Percentiles rank a stretch among this genome's conserved stretches.
These are phyloP conservation scores for Antheraea yamamai DNA, from an alignment of 2,888 invertebrate species.

Conservation along the genomic window DNA sequence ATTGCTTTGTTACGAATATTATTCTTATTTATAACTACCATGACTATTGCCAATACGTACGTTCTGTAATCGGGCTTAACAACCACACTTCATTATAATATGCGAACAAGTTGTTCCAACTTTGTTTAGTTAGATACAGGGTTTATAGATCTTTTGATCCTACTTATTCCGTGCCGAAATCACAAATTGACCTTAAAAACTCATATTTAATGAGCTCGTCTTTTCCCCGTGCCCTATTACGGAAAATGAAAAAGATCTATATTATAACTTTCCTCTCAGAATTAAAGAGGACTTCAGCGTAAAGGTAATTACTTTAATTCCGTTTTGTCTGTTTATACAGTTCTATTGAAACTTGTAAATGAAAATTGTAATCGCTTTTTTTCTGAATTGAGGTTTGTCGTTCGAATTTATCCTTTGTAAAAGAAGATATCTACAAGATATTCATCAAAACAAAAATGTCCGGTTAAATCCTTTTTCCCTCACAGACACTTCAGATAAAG, in stretches of 20 bases:
- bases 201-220: constrained; percentile 20
- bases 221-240: constrained; percentile 15
- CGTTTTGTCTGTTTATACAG: constrained; percentile 9
- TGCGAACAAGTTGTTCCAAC: constrained; percentile 21
- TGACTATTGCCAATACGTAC: constrained; percentile 35
- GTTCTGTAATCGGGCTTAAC: constrained; percentile 36
- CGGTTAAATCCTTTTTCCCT: constrained; percentile 16
- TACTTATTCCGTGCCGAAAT: constrained; percentile 16
- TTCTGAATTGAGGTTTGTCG: not conserved
- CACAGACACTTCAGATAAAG: constrained; percentile 19
- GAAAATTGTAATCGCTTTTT: constrained; percentile 1
- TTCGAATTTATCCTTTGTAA: not conserved
- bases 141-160: constrained; percentile 24
- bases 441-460: constrained; percentile 16
- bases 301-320: constrained; percentile 11
- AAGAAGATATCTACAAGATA: constrained; percentile 7
- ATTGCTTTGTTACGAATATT: constrained; percentile 37
- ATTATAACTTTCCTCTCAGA: constrained; percentile 14
- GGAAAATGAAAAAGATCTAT: constrained; percentile 21
- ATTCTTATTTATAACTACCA: constrained; percentile 18
- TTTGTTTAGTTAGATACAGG: constrained; percentile 27
- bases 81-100: constrained; percentile 44
- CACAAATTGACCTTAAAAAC: constrained; percentile 19
- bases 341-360: constrained; percentile 9
- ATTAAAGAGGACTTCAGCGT: constrained; percentile 3